phyloP scores from a whole-genome alignment of 2,113 vertebrate species.

The Mystacornis crossleyi region DNA sequence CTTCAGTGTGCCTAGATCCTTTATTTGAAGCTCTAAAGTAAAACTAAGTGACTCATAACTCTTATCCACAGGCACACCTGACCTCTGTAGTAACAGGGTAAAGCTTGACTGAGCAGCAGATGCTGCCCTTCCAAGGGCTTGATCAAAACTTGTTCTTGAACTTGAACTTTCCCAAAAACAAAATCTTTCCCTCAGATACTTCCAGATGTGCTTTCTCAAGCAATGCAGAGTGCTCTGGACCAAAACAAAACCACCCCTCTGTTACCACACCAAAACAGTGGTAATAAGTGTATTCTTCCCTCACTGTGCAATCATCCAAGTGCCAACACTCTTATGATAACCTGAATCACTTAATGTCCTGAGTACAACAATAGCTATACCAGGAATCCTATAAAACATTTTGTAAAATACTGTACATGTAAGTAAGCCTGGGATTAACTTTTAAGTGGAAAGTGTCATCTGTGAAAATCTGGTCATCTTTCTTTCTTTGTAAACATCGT shows the following conservation, averaged over 20 bases:
- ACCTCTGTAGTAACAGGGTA: background rate
- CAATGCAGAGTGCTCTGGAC: background rate
- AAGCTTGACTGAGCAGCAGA: background rate
- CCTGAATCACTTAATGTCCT: background rate
- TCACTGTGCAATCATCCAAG: background rate
- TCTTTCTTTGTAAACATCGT: background rate
- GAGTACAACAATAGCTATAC: background rate
- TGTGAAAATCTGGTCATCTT: background rate
- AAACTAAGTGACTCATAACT: background rate
- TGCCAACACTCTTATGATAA: background rate
- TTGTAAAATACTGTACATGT: background rate
- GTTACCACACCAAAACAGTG: background rate
- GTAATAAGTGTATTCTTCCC: background rate
- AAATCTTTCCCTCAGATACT: background rate
- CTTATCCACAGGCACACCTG: background rate
- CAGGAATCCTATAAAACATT: background rate
- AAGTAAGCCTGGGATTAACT: background rate
- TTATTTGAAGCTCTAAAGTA: background rate
- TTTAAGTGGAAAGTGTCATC: background rate
- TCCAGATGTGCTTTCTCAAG: background rate
- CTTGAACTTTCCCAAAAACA: background rate
- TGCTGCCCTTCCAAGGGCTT: background rate
- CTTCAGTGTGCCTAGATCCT: background rate
- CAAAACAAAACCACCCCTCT: background rate
- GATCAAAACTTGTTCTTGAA: background rate